These are phyloP conservation scores for Emys orbicularis DNA, from an alignment of 2,797 vertebrate genomes.

Conservation along the genomic window DNA sequence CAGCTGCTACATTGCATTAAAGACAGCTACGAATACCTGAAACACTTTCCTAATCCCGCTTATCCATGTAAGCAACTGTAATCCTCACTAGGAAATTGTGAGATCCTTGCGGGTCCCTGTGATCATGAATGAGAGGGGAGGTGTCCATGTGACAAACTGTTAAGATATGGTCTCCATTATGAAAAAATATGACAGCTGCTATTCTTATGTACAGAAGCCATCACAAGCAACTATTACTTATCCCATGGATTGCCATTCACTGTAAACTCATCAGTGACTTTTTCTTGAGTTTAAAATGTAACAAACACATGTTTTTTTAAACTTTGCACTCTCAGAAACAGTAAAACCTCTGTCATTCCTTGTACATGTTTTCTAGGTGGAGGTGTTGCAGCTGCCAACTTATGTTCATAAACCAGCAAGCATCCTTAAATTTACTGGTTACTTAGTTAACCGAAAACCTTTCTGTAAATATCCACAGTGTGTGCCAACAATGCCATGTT, in stretches of 20 bases:
- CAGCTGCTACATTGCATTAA: not conserved
- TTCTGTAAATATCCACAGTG: not conserved
- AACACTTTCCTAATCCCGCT: not conserved
- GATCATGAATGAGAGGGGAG: not conserved
- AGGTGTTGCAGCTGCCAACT: not conserved
- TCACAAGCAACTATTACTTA: not conserved
- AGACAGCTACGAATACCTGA: not conserved
- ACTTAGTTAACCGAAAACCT: not conserved
- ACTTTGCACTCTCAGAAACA: not conserved
- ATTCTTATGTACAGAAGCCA: not conserved
- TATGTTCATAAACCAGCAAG: not conserved
- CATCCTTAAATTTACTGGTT: not conserved
- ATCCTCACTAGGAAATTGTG: not conserved
- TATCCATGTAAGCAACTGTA: not conserved
- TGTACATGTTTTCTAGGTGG: not conserved
- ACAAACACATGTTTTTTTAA: not conserved
- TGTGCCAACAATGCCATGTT: not conserved
- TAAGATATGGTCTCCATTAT: not conserved
- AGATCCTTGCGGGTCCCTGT: not conserved
- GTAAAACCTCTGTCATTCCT: not conserved
- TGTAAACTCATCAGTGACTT: not conserved
- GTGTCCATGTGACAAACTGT: not conserved
- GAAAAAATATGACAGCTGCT: not conserved
- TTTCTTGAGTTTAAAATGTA: not conserved
- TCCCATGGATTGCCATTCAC: not conserved